Percentiles rank a stretch among this genome's conserved stretches.
These are phyloP conservation scores for Acrossocheilus fasciatus DNA, from an alignment of 2,797 vertebrate genomes.

Conservation along the genomic window DNA sequence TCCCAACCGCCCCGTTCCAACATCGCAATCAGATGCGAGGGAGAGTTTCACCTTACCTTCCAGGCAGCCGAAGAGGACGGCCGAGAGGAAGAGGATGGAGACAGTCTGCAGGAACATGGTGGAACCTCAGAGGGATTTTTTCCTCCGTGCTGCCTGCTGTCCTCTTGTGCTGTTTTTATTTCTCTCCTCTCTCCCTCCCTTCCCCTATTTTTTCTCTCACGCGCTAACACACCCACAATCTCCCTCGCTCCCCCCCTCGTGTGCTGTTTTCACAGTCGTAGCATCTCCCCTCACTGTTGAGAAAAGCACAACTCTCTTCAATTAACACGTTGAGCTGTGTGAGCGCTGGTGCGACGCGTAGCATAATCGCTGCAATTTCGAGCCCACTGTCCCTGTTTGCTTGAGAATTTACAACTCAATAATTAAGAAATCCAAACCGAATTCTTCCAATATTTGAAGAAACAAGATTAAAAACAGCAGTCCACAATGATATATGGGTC, in stretches of 20 bases:
- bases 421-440: background rate
- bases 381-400: background rate
- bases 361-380: background rate
- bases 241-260: conserved; percentile 50
- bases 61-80: conserved; percentile 77
- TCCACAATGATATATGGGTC: background rate
- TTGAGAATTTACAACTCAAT: background rate
- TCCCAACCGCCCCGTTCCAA: conserved; percentile 26
- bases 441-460: background rate
- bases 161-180: conserved; percentile 80
- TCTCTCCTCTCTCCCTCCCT: conserved; percentile 79
- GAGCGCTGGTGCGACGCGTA: background rate
- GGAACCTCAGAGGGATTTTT: conserved; percentile 73
- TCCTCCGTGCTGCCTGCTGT: conserved; percentile 78
- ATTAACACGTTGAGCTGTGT: conserved; percentile 26
- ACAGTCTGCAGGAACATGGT: conserved; percentile 83
- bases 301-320: conserved; percentile 39
- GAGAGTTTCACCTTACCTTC: conserved; percentile 79
- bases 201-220: conserved; percentile 62
- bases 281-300: conserved; percentile 49
- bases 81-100: conserved; percentile 78
- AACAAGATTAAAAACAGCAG: background rate
- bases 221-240: conserved; percentile 63
- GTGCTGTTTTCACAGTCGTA: conserved; percentile 41
- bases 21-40: conserved; percentile 47